Percentiles rank a stretch among this genome's conserved stretches.
These are phyloP conservation scores for Nothocercus nigrocapillus DNA, from an alignment of 2,113 vertebrate species.

Conservation along the genomic window DNA sequence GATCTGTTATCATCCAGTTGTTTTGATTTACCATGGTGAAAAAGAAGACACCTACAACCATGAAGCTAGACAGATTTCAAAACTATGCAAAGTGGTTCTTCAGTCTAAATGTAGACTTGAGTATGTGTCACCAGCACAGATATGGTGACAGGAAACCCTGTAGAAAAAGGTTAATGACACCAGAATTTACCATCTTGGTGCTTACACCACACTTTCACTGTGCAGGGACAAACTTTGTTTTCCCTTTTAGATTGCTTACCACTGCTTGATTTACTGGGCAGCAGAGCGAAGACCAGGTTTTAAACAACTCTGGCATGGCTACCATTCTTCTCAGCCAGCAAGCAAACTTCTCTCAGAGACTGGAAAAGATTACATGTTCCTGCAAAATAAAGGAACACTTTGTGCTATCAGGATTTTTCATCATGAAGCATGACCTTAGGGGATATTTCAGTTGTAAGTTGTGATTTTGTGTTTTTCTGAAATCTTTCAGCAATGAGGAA, in stretches of 20 bases:
- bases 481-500: not conserved
- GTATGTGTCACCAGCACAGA: conserved; percentile 12
- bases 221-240: conserved; percentile 72
- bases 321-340: conserved; percentile 48
- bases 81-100: conserved; percentile 59
- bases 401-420: conserved; percentile 12
- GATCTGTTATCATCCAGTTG: conserved; percentile 15
- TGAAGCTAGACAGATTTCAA: conserved; percentile 65
- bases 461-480: not conserved
- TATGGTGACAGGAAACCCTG: conserved; percentile 48
- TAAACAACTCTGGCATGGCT: conserved; percentile 62
- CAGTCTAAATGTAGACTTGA: conserved; percentile 38
- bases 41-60: not conserved
- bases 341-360: not conserved
- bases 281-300: conserved; percentile 68
- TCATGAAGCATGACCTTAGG: not conserved
- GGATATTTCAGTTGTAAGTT: not conserved
- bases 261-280: conserved; percentile 71
- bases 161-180: conserved; percentile 74
- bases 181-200: conserved; percentile 56
- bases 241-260: conserved; percentile 59
- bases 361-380: conserved; percentile 27
- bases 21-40: conserved; percentile 28
- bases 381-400: not conserved
- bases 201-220: conserved; percentile 66